A percentile compares a stretch with the other conserved stretches of the same genome.
phyloP scores from a whole-genome alignment of 2,113 vertebrate genomes.

The Xyliphius kryptos region DNA sequence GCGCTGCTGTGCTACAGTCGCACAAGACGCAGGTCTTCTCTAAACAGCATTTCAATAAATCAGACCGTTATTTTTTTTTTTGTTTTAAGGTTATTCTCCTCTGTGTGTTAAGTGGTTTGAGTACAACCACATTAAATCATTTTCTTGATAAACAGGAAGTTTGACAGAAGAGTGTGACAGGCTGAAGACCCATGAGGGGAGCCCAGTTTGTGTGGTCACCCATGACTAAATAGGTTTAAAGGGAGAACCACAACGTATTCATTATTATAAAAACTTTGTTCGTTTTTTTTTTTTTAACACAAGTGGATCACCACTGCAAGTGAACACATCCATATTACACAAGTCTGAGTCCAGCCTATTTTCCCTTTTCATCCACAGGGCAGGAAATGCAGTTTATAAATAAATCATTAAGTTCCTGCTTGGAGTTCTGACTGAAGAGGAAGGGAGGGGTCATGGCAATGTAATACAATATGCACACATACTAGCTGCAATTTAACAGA shows the following conservation, averaged over 20 bases:
- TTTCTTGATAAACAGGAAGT: constrained; percentile 65
- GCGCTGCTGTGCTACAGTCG: too few relatives aligned
- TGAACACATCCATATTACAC: background rate
- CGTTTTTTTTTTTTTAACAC: too few relatives aligned
- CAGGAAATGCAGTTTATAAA: constrained; percentile 63
- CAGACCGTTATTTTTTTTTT: too few relatives aligned
- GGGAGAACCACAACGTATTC: background rate
- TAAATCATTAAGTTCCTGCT: constrained; percentile 51
- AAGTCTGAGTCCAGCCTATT: constrained; percentile 30
- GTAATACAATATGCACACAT: constrained; percentile 29
- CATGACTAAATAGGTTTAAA: background rate
- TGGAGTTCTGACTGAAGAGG: constrained; percentile 40
- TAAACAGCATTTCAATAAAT: too few relatives aligned
- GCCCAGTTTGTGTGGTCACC: constrained; percentile 22
- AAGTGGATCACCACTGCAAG: background rate
- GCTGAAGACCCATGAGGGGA: constrained; percentile 1
- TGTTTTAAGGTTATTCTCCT: background rate
- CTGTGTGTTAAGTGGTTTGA: constrained; percentile 3
- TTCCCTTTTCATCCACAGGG: constrained; percentile 47
- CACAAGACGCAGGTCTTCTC: too few relatives aligned
- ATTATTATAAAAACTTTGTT: background rate
- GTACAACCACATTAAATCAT: constrained; percentile 36
- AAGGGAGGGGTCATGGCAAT: constrained; percentile 25
- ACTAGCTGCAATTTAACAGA: background rate
- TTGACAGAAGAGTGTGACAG: constrained; percentile 39